Base-by-base conservation (phyloP, 1,140 invertebrate genomes). In the Drosophila repleta region DNA sequence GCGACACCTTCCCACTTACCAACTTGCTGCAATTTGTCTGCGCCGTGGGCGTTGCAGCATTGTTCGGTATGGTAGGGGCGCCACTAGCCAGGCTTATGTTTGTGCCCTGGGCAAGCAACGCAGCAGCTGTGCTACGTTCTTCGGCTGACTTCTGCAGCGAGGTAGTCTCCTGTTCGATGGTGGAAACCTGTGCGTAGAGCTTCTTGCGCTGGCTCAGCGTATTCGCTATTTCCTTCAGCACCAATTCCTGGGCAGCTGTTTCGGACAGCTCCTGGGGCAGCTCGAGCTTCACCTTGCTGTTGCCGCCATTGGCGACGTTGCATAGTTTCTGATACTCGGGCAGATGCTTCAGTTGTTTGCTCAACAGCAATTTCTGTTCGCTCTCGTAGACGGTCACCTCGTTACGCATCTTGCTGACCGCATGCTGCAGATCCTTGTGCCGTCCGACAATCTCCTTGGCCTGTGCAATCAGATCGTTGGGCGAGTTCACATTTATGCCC, bases 371-470 rank as follows among this genome's bases (percentile, higher is more conserved):
- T 26, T 94, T 93, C 90, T 96, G 95, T 83, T 96, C 96, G 66
- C 93, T 93, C 91, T 96, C 96, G 39, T 84, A 79, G 46, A 78
- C 74, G 39, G 91, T 92, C 43, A 98, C 97, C 93, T 98, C 95
- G 17, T 94, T 93, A 85, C 98, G 96, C 41, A 98, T 92, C 88
- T 95, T 96, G 79, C 95, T 95, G 0, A 96, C 96, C 92, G 97
- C 96, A 43, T 95, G 95, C 92, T 98, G 97, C 17, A 98, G 92
- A 81, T 98, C 97, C 90, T 98, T 98, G 87, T 98, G 97, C 37
- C 96, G 93, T 45, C 96, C 94, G 6, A 98, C 97, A 75, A 99
- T 98, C 92, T 98, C 96, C 92, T 98, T 98, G 24, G 97, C 97
- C 92, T 97, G 97, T 1, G 95, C 94, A 10, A 98, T 93, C 52